These are phyloP conservation scores for Drosophila virilis DNA, from an alignment of 1,140 invertebrate genomes.

Conservation along the genomic window DNA sequence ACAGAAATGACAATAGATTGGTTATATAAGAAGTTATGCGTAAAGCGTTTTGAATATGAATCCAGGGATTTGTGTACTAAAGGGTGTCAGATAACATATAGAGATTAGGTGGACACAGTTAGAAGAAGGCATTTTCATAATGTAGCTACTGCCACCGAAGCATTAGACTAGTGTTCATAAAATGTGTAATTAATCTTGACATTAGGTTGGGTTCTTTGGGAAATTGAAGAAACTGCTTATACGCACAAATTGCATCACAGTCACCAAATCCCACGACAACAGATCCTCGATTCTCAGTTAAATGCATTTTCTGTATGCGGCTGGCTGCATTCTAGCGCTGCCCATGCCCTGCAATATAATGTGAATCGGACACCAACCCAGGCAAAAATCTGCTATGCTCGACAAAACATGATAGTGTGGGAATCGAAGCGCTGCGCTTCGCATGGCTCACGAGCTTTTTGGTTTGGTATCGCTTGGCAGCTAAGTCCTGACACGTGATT, in stretches of 20 bases:
- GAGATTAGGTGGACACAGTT: background rate
- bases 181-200: too few species aligned
- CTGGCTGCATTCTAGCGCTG: slow-evolving; percentile 50
- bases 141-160: background rate
- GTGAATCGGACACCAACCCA: slow-evolving; percentile 64
- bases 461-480: slow-evolving; percentile 47
- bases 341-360: slow-evolving; percentile 24
- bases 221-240: too few species aligned
- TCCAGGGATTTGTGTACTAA: slow-evolving; percentile 5
- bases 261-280: background rate
- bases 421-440: slow-evolving; percentile 58
- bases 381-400: slow-evolving; percentile 64
- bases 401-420: slow-evolving; percentile 76
- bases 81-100: background rate
- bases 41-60: slow-evolving; percentile 45
- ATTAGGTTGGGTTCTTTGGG: too few species aligned
- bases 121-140: background rate
- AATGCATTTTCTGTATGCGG: slow-evolving; percentile 27
- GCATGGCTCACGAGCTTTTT: slow-evolving; percentile 27
- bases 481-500: slow-evolving; percentile 79
- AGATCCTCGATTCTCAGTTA: slow-evolving; percentile 37
- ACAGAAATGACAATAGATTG: slow-evolving; percentile 40
- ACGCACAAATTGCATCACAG: too few species aligned
- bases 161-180: background rate
- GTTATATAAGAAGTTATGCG: slow-evolving; percentile 72